phyloP scores from a whole-genome alignment of 2,113 vertebrate species.

The Speoplatyrhinus poulsoni region DNA sequence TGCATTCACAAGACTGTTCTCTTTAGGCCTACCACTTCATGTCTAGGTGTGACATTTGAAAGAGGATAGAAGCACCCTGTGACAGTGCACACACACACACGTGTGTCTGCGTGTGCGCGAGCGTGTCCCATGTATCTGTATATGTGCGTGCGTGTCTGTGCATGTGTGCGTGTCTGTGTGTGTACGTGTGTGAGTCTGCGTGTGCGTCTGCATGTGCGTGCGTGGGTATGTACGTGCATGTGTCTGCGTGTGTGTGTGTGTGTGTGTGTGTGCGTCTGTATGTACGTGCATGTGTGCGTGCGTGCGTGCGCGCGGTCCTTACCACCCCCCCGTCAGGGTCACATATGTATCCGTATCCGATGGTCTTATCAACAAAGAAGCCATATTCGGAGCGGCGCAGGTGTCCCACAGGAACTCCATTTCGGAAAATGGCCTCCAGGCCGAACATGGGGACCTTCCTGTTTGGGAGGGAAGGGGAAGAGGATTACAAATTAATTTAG shows the following conservation, averaged over 20 bases:
- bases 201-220: background rate
- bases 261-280: background rate
- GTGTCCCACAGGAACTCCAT: conserved; percentile 85
- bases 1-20: too few species aligned
- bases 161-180: too few species aligned
- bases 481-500: background rate
- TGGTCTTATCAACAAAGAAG: conserved; percentile 86
- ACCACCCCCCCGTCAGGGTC: conserved; percentile 85
- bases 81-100: too few species aligned
- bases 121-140: background rate
- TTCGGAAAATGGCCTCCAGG: conserved; percentile 90
- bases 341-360: conserved; percentile 89
- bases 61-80: too few species aligned
- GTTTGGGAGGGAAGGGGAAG: background rate
- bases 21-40: too few species aligned
- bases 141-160: background rate
- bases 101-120: too few species aligned
- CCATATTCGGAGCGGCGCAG: conserved; percentile 88
- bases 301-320: conserved; percentile 54
- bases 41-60: too few species aligned
- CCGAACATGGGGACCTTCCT: conserved; percentile 94
- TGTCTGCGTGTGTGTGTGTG: background rate
- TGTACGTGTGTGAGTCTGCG: too few species aligned
- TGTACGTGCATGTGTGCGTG: background rate
- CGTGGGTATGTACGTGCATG: too few species aligned